Evolutionary conservation across 2,113 vertebrate species (phyloP), one percentile per base, ranked within the genome.

Genomic region (Antidorcas marsupialis): DNA sequence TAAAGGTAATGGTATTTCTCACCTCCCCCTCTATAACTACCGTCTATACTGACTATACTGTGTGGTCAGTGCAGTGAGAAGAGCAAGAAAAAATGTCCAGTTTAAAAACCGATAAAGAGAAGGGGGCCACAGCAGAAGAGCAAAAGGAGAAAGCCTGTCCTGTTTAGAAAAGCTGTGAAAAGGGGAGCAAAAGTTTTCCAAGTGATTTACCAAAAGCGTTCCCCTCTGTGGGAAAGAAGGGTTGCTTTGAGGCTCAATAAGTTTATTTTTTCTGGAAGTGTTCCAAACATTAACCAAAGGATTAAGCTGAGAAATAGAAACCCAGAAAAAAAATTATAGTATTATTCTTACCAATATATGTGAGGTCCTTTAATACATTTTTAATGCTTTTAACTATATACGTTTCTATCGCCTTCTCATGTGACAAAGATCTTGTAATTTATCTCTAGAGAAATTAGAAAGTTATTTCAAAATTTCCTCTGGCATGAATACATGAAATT

Each of bases 81-180:
- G 12, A 50, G 30, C 7, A 43, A 28, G 47, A 12, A 62, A 78
- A n/a, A 47, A 21, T 6, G 7, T 1, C 71, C 45, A n/a, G 8
- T 47, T 64, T 71, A 82, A 64, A 89, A 82, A 39, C 17, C 60
- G 53, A 87, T 27, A 67, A 36, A 89, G 11, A 94, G 64, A 52
- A 53, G 4, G 1, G 0, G 3, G 14, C 2, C 14, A 17, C n/a
- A 7, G 0, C 14, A 53, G 76, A 14, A 30, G 2, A 87, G 2
- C 59, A 21, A 76, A 74, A 17, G 12, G 9, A 4, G 8, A 64
- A 14, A 60, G 5, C 0, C 13, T 67, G 50, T 52, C n/a, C 39
- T 45, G 11, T 79, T 89, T 33, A 90, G 86, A 89, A 94, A 88
- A 53, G 28, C 43, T 87, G 9, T 11, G 88, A 25, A 52, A 45